Evolutionary conservation across 1,140 invertebrate genomes (phyloP).

Genomic region (Trachymyrmex cornetzi): DNA sequence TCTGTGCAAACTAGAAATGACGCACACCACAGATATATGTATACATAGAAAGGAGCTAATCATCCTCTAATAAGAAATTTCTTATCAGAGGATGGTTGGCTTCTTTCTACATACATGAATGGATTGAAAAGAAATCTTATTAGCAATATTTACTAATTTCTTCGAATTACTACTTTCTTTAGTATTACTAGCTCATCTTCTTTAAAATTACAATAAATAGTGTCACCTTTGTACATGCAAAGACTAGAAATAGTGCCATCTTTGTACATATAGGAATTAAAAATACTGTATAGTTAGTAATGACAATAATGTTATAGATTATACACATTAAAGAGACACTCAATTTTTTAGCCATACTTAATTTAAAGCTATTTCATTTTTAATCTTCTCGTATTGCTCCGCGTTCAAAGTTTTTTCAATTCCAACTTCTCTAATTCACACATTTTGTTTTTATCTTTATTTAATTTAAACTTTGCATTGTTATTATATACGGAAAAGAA

Average conservation of each 20-base stretch:
- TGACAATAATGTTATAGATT: not conserved
- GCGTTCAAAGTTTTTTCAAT: not conserved
- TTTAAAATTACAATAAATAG: too few species aligned
- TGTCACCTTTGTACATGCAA: constrained; percentile 18
- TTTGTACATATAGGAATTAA: constrained; percentile 19
- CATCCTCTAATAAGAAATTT: too few species aligned
- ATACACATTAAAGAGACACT: not conserved
- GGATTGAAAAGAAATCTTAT: not conserved
- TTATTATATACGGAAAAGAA: too few species aligned
- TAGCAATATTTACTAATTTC: not conserved
- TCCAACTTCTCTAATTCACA: not conserved
- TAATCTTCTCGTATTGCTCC: not conserved
- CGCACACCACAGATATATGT: too few species aligned
- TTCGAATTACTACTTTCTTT: not conserved
- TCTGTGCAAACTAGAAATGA: too few species aligned
- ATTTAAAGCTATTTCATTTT: not conserved
- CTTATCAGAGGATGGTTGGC: too few species aligned
- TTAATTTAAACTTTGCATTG: not conserved
- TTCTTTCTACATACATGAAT: too few species aligned
- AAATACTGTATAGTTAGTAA: constrained; percentile 5
- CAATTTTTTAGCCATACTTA: constrained; percentile 7
- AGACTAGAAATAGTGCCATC: not conserved
- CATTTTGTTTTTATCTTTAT: not conserved
- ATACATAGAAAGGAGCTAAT: too few species aligned
- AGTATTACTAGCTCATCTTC: not conserved